These are phyloP conservation scores for Nymphalis urticae DNA, from an alignment of 2,888 invertebrate species.

Conservation along the genomic window DNA sequence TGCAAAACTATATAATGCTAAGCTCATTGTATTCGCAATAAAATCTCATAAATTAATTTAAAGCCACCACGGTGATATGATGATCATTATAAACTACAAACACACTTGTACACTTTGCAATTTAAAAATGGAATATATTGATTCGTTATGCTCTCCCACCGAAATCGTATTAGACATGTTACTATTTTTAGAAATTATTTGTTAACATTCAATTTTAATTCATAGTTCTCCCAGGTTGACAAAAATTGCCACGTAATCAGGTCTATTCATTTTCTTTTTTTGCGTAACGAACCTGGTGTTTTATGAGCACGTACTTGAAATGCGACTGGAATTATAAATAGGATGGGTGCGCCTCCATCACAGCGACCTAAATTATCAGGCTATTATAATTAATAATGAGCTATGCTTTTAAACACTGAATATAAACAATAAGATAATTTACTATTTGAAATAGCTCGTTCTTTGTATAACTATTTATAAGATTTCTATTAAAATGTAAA, in stretches of 20 bases:
- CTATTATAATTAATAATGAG: constrained; percentile 2
- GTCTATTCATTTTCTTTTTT: constrained; percentile 13
- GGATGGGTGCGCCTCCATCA: constrained; percentile 7
- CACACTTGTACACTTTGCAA: not conserved
- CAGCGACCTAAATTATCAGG: not conserved
- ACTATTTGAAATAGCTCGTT: no score
- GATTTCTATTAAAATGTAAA: no score
- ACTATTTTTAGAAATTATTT: not conserved
- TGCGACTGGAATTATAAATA: constrained; percentile 29
- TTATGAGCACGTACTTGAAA: constrained; percentile 23
- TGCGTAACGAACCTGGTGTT: constrained; percentile 16
- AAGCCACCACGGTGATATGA: not conserved
- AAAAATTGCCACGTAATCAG: constrained; percentile 11
- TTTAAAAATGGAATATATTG: not conserved
- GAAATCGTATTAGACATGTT: not conserved
- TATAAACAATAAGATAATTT: no score
- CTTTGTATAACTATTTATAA: no score
- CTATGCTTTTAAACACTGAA: not conserved
- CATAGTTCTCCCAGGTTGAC: constrained; percentile 3
- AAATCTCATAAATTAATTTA: no score
- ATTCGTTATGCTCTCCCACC: constrained; percentile 1
- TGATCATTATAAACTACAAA: not conserved
- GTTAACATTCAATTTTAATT: not conserved
- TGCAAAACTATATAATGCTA: no score
- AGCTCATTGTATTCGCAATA: no score